Base-by-base conservation (phyloP, 2,113 vertebrate species). In the Leucopternis melanops region DNA sequence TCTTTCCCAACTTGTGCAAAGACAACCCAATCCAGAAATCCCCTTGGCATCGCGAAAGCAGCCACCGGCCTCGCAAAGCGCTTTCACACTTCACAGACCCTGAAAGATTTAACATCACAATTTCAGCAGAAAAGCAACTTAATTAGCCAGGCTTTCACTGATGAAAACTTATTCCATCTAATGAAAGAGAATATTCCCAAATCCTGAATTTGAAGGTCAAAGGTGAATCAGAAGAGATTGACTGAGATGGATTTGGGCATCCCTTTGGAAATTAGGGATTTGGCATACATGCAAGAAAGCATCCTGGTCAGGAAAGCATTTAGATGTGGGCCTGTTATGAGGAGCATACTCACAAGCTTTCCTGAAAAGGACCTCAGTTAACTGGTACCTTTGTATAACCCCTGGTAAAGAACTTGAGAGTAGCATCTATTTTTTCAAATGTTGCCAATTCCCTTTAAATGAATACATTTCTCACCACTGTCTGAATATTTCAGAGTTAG, bases 261-360 rank as follows among this genome's bases (percentile, higher is more conserved):
- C 59, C 36, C 8, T 47, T 79, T 58, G 40, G 62, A 94, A 87
- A 85, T 80, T 4, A 70, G 26, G 18, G 36, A 59, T 62, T 42
- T 79, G 49, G 12, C 11, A 44, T 26, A 34, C 10, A 38, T 80
- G 58, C 65, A 92, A 55, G 65, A 79, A 75, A 69, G 14, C n/a
- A 70, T 36, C 29, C 26, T 50, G 15, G 25, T 42, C 58, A 80
- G n/a, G 44, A 94, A 75, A 94, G 14, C 3, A 17, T 70, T 82
- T 80, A 52, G 34, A 40, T 57, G 14, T 52, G 38, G 5, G 13
- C 8, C 23, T 71, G 44, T 50, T 70, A 50, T 0, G 0, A 63
- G 36, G 20, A n/a, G 4, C 40, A n/a, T 19, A 36, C 4, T 21
- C 71, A 55, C 8, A 7, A 49, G 15, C 22, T 84, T 74, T 36